Base-by-base conservation (phyloP, 2,888 invertebrate genomes). In the Eristalinus aeneus region DNA sequence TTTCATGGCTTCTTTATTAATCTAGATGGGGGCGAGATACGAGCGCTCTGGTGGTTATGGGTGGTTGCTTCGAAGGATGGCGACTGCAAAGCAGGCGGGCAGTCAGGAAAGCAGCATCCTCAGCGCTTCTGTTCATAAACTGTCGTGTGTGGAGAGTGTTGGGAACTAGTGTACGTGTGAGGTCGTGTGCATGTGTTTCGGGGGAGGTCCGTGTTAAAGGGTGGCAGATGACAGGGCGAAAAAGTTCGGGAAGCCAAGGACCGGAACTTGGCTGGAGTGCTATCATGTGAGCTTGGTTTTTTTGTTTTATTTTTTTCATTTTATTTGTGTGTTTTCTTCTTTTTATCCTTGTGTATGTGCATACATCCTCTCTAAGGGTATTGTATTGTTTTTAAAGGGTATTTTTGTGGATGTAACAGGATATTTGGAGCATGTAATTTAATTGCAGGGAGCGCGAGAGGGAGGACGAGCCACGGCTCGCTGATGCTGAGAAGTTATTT, bases 381-480 rank as follows among this genome's bases (percentile, higher is more conserved):
- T 67, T 76, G 78, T 78, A 64, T 68, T 68, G 71, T 82, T 82
- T 85, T 86, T 82, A 74, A 67, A 82, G 73, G 73, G 63, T 82
- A 86, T 78, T 86, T 86, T 74, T 86, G 86, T 74, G 77, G 82
- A 86, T 78, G 86, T 86, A 71, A 74, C 69, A 82, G 77, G 82
- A 82, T 86, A 86, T 86, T 86, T 86, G 82, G 86, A 86, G 86
- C 86, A 86, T 86, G 82, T 86, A 86, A 86, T 86, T 86, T 82
- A 86, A 86, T 86, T 86, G 86, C 82, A 86, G 77, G 82, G 69
- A 73, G 65, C 56, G 34, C 22, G 54, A 31, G 56, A 60, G 67
- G 36, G 71, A 65, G 23, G 22, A 58, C 27, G 53, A 22, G 60
- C 20, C 12, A 36, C 20, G 32, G 20, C 5, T 3, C 12, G 31